These are phyloP conservation scores for Zaprionus davidi DNA, from an alignment of 1,140 invertebrate genomes.

Conservation along the genomic window DNA sequence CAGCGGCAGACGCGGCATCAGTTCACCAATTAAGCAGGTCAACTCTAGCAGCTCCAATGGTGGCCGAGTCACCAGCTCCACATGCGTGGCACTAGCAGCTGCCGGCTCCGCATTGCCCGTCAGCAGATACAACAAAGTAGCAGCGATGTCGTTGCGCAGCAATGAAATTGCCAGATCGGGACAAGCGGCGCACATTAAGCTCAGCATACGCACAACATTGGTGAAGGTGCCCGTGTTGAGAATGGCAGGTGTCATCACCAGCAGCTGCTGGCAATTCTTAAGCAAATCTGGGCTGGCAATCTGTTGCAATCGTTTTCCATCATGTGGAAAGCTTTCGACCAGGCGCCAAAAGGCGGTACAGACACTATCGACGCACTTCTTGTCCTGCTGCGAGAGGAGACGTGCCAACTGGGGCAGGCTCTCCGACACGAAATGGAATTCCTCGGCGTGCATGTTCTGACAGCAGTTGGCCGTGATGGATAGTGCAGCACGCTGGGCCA, in stretches of 20 bases:
- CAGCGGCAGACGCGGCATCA: slow-evolving; percentile 96
- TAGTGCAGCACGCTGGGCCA: slow-evolving; percentile 96
- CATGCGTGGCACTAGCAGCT: slow-evolving; percentile 84
- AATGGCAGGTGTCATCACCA: slow-evolving; percentile 96
- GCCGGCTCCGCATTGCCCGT: slow-evolving; percentile 90
- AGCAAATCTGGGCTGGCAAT: slow-evolving; percentile 97
- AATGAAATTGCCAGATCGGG: slow-evolving; percentile 95
- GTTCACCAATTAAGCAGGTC: slow-evolving; percentile 96
- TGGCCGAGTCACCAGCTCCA: slow-evolving; percentile 94
- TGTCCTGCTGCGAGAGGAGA: slow-evolving; percentile 95
- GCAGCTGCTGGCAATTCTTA: slow-evolving; percentile 95
- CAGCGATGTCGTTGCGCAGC: slow-evolving; percentile 97
- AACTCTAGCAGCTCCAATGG: slow-evolving; percentile 98
- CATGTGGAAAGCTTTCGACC: slow-evolving; percentile 98
- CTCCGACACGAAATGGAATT: slow-evolving; percentile 96
- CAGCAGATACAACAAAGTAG: slow-evolving; percentile 95
- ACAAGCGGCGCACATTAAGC: slow-evolving; percentile 97
- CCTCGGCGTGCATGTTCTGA: slow-evolving; percentile 95
- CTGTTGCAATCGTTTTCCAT: slow-evolving; percentile 95
- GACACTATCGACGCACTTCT: slow-evolving; percentile 98
- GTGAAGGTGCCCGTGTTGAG: slow-evolving; percentile 97
- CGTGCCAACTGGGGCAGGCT: slow-evolving; percentile 94
- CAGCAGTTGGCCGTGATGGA: slow-evolving; percentile 98
- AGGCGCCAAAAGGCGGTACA: slow-evolving; percentile 97
- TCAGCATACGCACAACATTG: slow-evolving; percentile 97